Evolutionary conservation across 2,888 invertebrate genomes (phyloP).

Genomic region (Tipula helvola): DNA sequence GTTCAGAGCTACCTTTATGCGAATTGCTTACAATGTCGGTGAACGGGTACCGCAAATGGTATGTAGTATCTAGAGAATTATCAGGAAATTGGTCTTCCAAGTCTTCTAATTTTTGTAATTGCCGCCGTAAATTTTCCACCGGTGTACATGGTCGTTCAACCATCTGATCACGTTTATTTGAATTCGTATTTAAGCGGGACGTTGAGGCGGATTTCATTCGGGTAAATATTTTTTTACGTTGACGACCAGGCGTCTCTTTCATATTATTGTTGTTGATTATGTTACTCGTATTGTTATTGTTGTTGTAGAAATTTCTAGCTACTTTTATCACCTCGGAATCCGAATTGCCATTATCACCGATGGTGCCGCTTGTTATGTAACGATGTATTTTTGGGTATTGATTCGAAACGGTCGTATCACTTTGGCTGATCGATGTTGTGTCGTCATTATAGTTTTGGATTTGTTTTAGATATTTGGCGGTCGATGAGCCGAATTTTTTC

Average conservation of each 20-base stretch:
- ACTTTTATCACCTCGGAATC: slow-evolving; percentile 26
- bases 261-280: slow-evolving; percentile 22
- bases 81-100: slow-evolving; percentile 71
- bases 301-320: not conserved
- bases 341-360: slow-evolving; percentile 34
- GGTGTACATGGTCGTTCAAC: slow-evolving; percentile 52
- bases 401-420: slow-evolving; percentile 35
- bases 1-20: slow-evolving; percentile 45
- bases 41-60: slow-evolving; percentile 70
- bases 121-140: slow-evolving; percentile 65
- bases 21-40: slow-evolving; percentile 50
- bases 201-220: slow-evolving; percentile 58
- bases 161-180: slow-evolving; percentile 26
- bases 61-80: slow-evolving; percentile 54
- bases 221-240: slow-evolving; percentile 53
- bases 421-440: slow-evolving; percentile 33
- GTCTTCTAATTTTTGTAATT: slow-evolving; percentile 68
- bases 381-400: slow-evolving; percentile 28
- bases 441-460: slow-evolving; percentile 31
- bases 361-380: slow-evolving; percentile 23
- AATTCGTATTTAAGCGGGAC: slow-evolving; percentile 46
- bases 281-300: slow-evolving; percentile 26
- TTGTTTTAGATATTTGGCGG: slow-evolving; percentile 30
- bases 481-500: slow-evolving; percentile 28
- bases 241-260: slow-evolving; percentile 38